Base-by-base conservation (phyloP, 2,888 invertebrate species). In the Agriopis leucophaearia region DNA sequence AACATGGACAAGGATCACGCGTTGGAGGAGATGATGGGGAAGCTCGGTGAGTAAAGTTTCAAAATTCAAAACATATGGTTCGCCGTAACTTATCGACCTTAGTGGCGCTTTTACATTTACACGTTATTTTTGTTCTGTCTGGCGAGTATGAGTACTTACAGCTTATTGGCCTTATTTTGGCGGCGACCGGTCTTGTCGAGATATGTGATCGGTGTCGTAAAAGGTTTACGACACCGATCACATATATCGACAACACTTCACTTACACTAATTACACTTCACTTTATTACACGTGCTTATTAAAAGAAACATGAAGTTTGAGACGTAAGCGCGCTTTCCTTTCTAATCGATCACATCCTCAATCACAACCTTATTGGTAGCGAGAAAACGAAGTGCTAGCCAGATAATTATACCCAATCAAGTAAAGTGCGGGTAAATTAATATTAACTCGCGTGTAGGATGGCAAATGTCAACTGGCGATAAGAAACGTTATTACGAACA, bases 21-120 rank as follows among this genome's bases (percentile, higher is more conserved):
- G 38, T 82, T 96, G 64, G 96, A 96, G 81, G 95, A 95, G 77
- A 94, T 96, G 84, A 96, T 96, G 96, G 95, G 95, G 78, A 95
- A 95, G 84, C 88, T 96, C 79, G 96, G 96, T 96, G 79, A 95
- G 94, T 88, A 65, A 51, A 67, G 66, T 68, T 74, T 40, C 42
- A 42, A 45, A 51, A 74, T 72, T 74, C 66, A 58, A 66, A 86
- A 77, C 89, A 88, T 89, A 88, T 89, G 87, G 85, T 71, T 64
- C 60, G 60, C 56, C 15, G 65, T 66, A 62, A 57, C 58, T 65
- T 68, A 50, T 57, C 66, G 65, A 57, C 65, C 75, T 79, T 70
- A 67, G 65, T 69, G 68, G 71, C 71, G 77, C 78, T 78, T 82
- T 81, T 81, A 79, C 79, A 78, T 60, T 78, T 55, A 59, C 71